Base-by-base conservation (phyloP, 2,113 vertebrate species). In the Oryzias woworae region DNA sequence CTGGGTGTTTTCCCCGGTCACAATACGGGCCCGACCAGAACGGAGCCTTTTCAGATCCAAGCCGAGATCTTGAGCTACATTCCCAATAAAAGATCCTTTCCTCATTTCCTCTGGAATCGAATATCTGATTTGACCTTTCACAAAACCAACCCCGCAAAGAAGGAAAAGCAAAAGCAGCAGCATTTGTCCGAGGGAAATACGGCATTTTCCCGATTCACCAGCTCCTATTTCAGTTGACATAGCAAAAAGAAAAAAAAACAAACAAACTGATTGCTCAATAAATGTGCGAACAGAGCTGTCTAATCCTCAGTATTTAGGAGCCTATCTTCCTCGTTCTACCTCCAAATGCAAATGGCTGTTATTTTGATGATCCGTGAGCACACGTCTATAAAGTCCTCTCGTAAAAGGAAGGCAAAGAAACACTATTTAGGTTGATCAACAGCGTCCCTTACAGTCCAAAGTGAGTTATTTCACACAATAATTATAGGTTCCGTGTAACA, bases 21-120 rank as follows among this genome's bases (percentile, higher is more conserved):
- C 60, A 7, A 61, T 50, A 2, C 47, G 47, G 47, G 49, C 59
- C 15, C 49, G 48, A 26, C 69, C 63, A 28, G 48, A 58, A 18
- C 48, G 52, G 14, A 66, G 62, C 16, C 53, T 57, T n/a, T 44
- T 47, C n/a, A 53, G 4, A 51, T 72, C 64, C 22, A 82, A 24
- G 3, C 57, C 63, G 0, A 67, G 55, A 6, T 71, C 67, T 6
- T 59, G 59, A 1, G 63, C 58, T 0, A 82, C 26, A 13, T 79
- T 79, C 16, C 80, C 76, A 16, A 82, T 57, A 3, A 73, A 22
- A 2, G 72, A 66, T 0, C 80, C 80, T 17, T 51, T 71, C 13
- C 51, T 53, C 72, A 73, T 66, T 42, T 76, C 68, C 36, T 82
- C 79, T 15, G 75, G 79, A 3, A 78, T 57, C 0, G 75, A 81